Evolutionary conservation across 1,140 invertebrate species (phyloP), one percentile per base, ranked within the genome.

Genomic region (Hesperophylax magnus): DNA sequence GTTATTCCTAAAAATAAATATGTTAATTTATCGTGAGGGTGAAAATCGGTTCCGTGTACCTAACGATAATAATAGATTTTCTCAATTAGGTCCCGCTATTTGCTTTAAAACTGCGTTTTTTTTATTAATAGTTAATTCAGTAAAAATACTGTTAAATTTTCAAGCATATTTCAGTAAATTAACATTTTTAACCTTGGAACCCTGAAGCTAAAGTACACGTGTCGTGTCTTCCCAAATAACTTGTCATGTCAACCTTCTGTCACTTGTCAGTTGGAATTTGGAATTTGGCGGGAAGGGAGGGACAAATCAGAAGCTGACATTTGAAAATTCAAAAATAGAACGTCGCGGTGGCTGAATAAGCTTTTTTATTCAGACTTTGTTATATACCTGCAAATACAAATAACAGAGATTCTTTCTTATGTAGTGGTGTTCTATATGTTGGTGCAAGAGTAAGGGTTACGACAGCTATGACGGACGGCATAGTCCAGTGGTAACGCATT

Each of bases 111-210:
- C 11, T 14, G 39, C 9, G 9, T 14, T 8, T 14, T 47, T 47
- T 14, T 47, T 47, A n/a, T 47, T 3, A 14, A 47, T 47, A 47
- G 39, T 34, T 34, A 47, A 47, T 14, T 6, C 1, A 2, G 39
- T 47, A 1, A 18, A 54, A 74, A 27, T 56, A 9, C 53, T 54
- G 52, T 74, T 31, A 11, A 74, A 56, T 74, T 74, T 74, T 56
- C 71, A 74, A 34, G 65, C 71, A 22, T 56, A 20, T 74, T 54
- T 22, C 47, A 54, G 71, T 18, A 79, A 79, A 79, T 79, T 79
- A 79, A 79, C 67, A 79, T 79, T 79, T 72, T 79, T 79, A 79
- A 61, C 67, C 78, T 74, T 69, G 2, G 17, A 15, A 53, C 60
- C 52, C 76, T 7, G 9, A 47, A 61, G 52, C 31, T n/a, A 65